A percentile compares a stretch with the other conserved stretches of the same genome.
phyloP scores from a whole-genome alignment of 1,140 invertebrate species.

The Myzus persicae region DNA sequence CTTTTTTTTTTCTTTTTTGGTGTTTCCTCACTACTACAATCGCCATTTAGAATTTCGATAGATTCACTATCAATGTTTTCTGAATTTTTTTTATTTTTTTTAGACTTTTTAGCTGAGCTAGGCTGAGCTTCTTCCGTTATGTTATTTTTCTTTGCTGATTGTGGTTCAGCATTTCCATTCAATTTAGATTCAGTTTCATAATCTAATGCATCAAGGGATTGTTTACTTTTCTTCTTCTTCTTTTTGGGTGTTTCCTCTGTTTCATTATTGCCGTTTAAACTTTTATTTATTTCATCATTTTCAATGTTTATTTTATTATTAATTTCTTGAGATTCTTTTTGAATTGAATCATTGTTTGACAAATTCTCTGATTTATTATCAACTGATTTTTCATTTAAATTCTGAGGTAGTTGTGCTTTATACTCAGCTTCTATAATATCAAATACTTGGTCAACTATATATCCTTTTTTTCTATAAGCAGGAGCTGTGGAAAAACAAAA shows the following conservation, averaged over 20 bases:
- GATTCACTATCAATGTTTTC: background rate
- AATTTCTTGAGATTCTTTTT: background rate
- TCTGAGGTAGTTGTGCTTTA: slow-evolving; percentile 66
- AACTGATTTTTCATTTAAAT: slow-evolving; percentile 63
- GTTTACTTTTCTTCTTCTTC: slow-evolving; percentile 3
- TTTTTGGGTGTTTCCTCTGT: background rate
- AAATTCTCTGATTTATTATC: slow-evolving; percentile 51
- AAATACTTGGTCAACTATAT: slow-evolving; percentile 74
- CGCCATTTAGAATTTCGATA: background rate
- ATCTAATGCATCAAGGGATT: background rate
- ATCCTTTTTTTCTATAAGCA: slow-evolving; percentile 67
- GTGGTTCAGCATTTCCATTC: background rate
- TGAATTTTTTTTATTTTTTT: background rate
- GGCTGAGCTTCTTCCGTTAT: background rate
- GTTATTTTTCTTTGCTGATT: background rate
- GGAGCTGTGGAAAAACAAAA: slow-evolving; percentile 71
- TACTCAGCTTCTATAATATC: slow-evolving; percentile 74
- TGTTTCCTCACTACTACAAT: background rate
- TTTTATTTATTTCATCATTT: background rate
- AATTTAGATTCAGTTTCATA: background rate
- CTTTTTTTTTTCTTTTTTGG: background rate
- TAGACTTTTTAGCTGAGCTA: background rate
- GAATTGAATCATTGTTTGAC: background rate
- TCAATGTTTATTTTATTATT: background rate
- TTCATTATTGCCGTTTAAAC: background rate